Percentiles rank a stretch among this genome's conserved stretches.
phyloP scores from a whole-genome alignment of 2,113 vertebrate genomes.

The Petaurus breviceps region DNA sequence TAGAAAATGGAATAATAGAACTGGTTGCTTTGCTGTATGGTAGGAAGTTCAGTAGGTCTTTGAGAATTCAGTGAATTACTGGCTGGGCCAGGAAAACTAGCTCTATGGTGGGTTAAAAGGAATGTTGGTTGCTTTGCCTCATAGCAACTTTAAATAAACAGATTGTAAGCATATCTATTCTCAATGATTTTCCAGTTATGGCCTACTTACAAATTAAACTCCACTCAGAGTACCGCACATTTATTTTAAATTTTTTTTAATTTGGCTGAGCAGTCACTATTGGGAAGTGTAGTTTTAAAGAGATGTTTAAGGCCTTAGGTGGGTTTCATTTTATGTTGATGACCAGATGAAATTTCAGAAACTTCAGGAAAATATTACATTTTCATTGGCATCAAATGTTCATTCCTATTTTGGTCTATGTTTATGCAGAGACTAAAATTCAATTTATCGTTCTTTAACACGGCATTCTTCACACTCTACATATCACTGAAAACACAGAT shows the following conservation, averaged over 20 bases:
- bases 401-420: not conserved
- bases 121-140: not conserved
- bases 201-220: not conserved
- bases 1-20: not conserved
- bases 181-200: constrained; percentile 7
- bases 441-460: not conserved
- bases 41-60: not conserved
- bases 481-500: constrained; percentile 19
- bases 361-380: not conserved
- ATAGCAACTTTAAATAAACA: constrained; percentile 23
- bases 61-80: not conserved
- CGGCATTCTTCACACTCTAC: not conserved
- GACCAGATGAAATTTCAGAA: constrained; percentile 13
- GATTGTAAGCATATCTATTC: not conserved
- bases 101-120: not conserved
- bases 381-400: constrained; percentile 8
- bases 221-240: not conserved
- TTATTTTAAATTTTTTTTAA: constrained; percentile 43
- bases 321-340: not conserved
- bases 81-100: not conserved
- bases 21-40: not conserved
- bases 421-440: constrained; percentile 44
- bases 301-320: not conserved
- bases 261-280: not conserved
- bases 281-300: not conserved